Base-by-base conservation (phyloP, 2,888 invertebrate genomes). In the Amaurobius ferox region DNA sequence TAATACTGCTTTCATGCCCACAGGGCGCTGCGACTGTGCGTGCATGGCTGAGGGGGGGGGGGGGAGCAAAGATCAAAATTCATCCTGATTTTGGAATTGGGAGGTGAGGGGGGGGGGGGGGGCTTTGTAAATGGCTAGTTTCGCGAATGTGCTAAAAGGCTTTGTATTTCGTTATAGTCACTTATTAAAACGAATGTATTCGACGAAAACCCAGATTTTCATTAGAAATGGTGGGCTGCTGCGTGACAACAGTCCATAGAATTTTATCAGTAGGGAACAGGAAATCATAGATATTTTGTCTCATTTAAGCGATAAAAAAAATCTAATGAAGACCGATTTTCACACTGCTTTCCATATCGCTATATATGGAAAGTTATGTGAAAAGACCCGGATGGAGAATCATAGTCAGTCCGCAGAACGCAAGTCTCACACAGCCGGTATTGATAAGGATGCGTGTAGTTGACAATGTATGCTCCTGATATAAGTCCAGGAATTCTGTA, bases 1-100 rank as follows among this genome's bases (percentile, higher is more conserved):
- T 83, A 83, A 83, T 83, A 83, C 81, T 70, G 81, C 76, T 64
- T 66, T 48, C 79, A 64, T 66, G 66, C 72, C 79, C 79, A 79
- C 79, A 79, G 72, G 79, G 72, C 70, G 62, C 66, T 55, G 19
- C 16, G 1, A 3, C n/a, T 29, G 55, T 26, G 7, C 26, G 55
- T 23, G 11, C 23, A 23, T 55, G 55, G 19, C 23, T 23, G 23
- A 6, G 19, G 28, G n/a, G 16, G 30, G 67, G 11, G 28, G 1
- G 39, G n/a, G 29, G 40, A 19, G 28, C 44, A 62, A 48, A 81
- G 74, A 81, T 81, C 80, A 81, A 81, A 81, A 81, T 81, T 81
- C 80, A 81, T 81, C 80, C 80, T 68, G 40, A 64, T 30, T 64
- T 30, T 64, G 32, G 64, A 64, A 64, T 64, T 64, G 32, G 64